Evolutionary conservation across 2,888 invertebrate species (phyloP).

Genomic region (Lithophane semibrunnea): DNA sequence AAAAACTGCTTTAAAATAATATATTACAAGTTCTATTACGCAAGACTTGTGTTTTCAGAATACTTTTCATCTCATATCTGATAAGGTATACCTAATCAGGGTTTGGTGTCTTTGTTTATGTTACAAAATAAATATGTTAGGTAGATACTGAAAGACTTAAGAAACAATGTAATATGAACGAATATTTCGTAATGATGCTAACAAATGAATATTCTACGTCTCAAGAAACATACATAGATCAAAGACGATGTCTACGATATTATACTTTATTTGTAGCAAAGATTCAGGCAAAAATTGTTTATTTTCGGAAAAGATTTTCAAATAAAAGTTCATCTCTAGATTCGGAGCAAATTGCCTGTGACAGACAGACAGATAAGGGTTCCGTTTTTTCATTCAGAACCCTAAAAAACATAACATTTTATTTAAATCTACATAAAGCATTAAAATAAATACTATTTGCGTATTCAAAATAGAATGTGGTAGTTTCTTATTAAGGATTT

Average conservation of each 20-base stretch:
- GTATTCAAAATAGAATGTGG: constrained; percentile 1
- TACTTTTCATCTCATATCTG: not conserved
- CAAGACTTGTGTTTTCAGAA: not conserved
- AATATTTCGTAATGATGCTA: not conserved
- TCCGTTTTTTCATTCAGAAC: not conserved
- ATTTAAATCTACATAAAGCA: not conserved
- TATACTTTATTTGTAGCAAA: not conserved
- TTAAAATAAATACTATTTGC: constrained; percentile 5
- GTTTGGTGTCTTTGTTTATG: not conserved
- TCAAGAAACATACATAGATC: not conserved
- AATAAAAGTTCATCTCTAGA: too few relatives aligned
- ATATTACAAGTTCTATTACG: not conserved
- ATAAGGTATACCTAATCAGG: not conserved
- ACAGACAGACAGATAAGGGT: too few relatives aligned
- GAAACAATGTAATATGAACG: not conserved
- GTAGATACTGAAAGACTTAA: not conserved
- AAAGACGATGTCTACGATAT: not conserved
- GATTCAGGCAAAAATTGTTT: not conserved
- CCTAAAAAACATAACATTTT: not conserved
- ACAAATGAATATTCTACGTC: not conserved
- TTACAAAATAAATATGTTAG: not conserved
- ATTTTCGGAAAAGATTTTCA: not conserved
- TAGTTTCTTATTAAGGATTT: constrained; percentile 26
- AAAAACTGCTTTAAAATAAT: constrained; percentile 6
- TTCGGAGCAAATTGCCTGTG: too few relatives aligned